Base-by-base conservation (phyloP, 64 coral and sea anemone species). In the Stichodactyla helianthus region DNA sequence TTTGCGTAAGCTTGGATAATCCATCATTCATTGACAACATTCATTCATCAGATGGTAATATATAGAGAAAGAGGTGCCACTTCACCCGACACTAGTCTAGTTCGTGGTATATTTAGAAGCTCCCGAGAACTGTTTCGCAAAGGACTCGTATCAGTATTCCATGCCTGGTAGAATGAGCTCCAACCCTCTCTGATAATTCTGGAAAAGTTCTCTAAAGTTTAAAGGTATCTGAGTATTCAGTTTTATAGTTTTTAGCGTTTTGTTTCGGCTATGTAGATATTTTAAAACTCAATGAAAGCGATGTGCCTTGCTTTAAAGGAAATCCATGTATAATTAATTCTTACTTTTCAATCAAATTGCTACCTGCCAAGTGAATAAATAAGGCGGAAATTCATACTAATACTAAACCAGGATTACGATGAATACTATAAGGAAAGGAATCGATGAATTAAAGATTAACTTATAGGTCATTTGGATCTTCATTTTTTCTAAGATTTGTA, bases 41-140 rank as follows among this genome's bases (percentile, higher is more conserved):
- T 25, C 25, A 74, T 74, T 74, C 68, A 74, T 74, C 68, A 74
- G 25, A 74, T 74, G 68, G 68, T 74, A 74, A 74, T 68, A 68
- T 13, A 74, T 74, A 74, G 25, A 35, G 68, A 11, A 74, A 74
- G 6, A 31, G 25, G 25, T 74, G 68, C n/a, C 68, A 74, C 22
- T 27, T 74, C 5, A 26, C 12, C 25, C 6, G n/a, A 74, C 10
- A 27, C 68, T 35, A 27, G 68, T 12, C 68, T 10, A 74, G 27
- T 74, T n/a, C 25, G 68, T 26, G 68, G n/a, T 74, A 31, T 74
- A 11, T 74, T 27, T 74, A 35, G 11, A 9, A n/a, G 68, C 68
- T 31, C 62, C 62, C 19, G 22, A 22, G 62, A 65, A 44, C 1
- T 44, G 35, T 44, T 44, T 44, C 35, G 35, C 35, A 44, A n/a